Evolutionary conservation across 2,113 vertebrate genomes (phyloP).

Genomic region (Psophia crepitans): DNA sequence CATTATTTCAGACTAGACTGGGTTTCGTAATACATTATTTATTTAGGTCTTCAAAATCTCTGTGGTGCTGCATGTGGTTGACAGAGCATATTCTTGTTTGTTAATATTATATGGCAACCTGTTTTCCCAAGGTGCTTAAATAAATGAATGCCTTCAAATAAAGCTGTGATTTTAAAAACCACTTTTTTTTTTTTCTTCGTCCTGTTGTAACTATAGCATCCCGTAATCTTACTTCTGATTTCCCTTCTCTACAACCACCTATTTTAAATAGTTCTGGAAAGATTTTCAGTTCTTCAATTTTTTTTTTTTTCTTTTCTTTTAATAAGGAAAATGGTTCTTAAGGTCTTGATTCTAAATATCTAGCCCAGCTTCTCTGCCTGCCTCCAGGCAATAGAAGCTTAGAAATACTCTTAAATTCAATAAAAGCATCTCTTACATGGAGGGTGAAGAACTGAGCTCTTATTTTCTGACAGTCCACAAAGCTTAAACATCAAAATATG

Average conservation of each 20-base stretch:
- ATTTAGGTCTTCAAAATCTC: conserved; percentile 52
- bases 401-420: background rate
- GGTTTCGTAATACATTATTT: conserved; percentile 66
- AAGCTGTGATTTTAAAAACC: conserved; percentile 1
- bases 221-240: background rate
- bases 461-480: background rate
- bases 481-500: background rate
- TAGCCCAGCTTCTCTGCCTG: background rate
- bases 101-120: conserved; percentile 42
- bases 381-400: background rate
- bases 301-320: background rate
- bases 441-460: background rate
- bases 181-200: background rate
- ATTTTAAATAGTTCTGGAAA: conserved; percentile 3
- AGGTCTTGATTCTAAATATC: background rate
- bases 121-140: conserved; percentile 3
- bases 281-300: background rate
- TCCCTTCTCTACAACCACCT: background rate
- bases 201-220: background rate
- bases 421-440: background rate
- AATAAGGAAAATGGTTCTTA: background rate
- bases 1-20: conserved; percentile 36
- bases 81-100: conserved; percentile 50
- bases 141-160: conserved; percentile 26
- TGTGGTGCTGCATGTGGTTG: conserved; percentile 14